These are phyloP conservation scores for Apamea sordens DNA, from an alignment of 2,888 invertebrate genomes.

Conservation along the genomic window DNA sequence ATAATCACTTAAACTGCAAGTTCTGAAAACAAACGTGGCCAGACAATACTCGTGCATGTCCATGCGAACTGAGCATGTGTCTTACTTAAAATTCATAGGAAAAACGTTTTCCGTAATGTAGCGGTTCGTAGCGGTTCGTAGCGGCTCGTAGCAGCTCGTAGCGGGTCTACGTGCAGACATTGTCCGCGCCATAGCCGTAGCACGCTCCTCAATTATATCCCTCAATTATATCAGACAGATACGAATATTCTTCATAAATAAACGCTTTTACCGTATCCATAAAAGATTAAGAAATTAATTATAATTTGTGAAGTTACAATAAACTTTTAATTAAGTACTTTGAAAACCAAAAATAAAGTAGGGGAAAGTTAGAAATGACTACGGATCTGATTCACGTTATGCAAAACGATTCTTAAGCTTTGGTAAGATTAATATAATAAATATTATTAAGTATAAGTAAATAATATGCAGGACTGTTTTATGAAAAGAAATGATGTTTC, in stretches of 20 bases:
- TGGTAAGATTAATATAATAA: constrained; percentile 13
- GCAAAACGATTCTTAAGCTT: constrained; percentile 28
- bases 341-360: constrained; percentile 20
- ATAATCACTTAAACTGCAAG: background rate
- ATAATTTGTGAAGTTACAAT: constrained; percentile 7
- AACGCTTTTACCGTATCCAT: constrained; percentile 8
- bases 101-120: constrained; percentile 10
- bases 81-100: constrained; percentile 13
- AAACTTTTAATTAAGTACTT: constrained; percentile 27
- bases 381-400: constrained; percentile 3
- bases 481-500: constrained; percentile 20
- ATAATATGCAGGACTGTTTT: constrained; percentile 1
- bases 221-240: background rate
- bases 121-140: constrained; percentile 31
- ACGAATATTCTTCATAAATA: constrained; percentile 15
- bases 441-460: background rate
- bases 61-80: background rate
- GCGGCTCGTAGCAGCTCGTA: no score
- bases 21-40: background rate
- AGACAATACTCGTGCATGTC: background rate
- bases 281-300: constrained; percentile 23
- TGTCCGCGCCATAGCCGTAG: constrained; percentile 1
- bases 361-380: background rate
- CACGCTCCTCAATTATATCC: background rate
- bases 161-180: constrained; percentile 6